Evolutionary conservation across 2,113 vertebrate species (phyloP).

Genomic region (Gavialis gangeticus): DNA sequence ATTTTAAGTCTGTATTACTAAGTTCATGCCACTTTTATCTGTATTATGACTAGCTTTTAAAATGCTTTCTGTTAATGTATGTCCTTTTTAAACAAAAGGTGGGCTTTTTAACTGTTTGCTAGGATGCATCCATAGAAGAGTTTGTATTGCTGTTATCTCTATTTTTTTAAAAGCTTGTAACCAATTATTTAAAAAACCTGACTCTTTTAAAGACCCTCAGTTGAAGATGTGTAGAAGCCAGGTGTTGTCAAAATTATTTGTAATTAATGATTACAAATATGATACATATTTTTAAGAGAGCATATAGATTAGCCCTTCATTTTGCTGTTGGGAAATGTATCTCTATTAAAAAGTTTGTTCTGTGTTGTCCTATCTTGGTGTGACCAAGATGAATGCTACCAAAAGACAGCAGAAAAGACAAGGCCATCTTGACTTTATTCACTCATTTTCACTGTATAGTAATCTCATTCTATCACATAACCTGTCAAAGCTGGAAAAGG

Average conservation of each 20-base stretch:
- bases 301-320: neutral
- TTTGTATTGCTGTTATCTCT: constrained; percentile 1
- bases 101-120: neutral
- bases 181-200: neutral
- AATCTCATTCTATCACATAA: neutral
- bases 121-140: neutral
- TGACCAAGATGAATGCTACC: neutral
- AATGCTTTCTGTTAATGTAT: constrained; percentile 6
- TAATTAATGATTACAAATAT: neutral
- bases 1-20: constrained; percentile 12
- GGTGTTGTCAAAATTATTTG: neutral
- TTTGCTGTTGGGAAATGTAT: neutral
- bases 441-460: neutral
- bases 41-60: neutral
- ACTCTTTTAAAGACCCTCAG: neutral
- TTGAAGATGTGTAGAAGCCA: neutral
- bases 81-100: neutral
- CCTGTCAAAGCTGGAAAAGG: neutral
- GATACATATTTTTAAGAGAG: neutral
- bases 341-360: neutral
- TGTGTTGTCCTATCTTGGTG: constrained; percentile 4
- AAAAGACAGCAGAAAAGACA: neutral
- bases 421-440: neutral
- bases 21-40: constrained; percentile 17
- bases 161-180: neutral